Evolutionary conservation across 2,888 invertebrate genomes (phyloP), one percentile per base, ranked within the genome.

Genomic region (Trichogramma evanescens): DNA sequence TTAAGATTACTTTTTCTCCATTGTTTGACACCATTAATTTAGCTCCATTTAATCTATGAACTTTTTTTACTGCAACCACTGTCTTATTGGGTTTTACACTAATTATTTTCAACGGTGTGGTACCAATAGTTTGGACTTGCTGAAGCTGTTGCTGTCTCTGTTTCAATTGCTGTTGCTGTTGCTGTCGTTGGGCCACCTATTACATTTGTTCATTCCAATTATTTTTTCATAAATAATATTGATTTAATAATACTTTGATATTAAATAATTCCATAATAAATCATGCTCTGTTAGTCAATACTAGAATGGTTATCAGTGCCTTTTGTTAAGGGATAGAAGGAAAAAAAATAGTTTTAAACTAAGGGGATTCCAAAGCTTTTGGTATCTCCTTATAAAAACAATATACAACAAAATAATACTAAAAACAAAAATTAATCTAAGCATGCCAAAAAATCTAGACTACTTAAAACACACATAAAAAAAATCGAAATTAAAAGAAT

Each of bases 111-210:
- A 74, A 70, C 39, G 73, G 74, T 38, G 70, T 72, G 50, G 74
- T 75, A 45, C 70, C 66, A 44, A 73, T 73, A 54, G 74, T 70
- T 52, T 84, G 72, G 60, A 85, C 82, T 69, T 83, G 81, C 64
- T 80, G 80, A 63, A 79, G 79, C 68, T 84, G 76, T 67, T 83
- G 83, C 67, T 83, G 83, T 50, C 82, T 80, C 52, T 84, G 72
- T 26, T 26, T 26, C 26, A 26, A 26, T 60, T 85, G 82, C 70
- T 83, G 81, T 65, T 81, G 80, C 63, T 82, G 83, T 69, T 86
- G 84, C 70, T 88, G 88, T 2, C 88, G 82, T 69, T 88, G 88
- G 1, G 84, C 85, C 62, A 86, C 86, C 86, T 87, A 71, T 51
- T 26, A 7, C 9, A 46, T 50, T 13, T 48, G 4, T 7, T 10